Evolutionary conservation across 2,888 invertebrate genomes (phyloP).

Genomic region (Eristalinus sepulchralis): DNA sequence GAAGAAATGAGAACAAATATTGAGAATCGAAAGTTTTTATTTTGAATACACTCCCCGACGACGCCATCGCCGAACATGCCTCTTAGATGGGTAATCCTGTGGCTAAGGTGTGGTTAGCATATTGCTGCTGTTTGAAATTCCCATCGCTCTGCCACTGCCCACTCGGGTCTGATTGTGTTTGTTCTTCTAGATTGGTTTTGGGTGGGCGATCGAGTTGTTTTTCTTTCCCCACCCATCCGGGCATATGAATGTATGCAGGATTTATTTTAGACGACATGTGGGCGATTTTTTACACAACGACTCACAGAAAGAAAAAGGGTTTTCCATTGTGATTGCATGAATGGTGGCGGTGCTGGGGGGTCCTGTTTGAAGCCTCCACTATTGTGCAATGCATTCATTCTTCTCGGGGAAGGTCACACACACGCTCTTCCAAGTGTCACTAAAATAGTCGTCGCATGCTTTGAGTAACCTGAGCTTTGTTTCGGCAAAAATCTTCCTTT

Average conservation of each 20-base stretch:
- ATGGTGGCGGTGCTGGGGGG: neutral
- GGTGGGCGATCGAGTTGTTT: neutral
- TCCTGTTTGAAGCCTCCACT: neutral
- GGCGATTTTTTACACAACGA: neutral
- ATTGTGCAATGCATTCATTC: constrained; percentile 19
- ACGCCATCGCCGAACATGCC: neutral
- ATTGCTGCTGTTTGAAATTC: neutral
- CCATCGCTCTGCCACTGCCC: neutral
- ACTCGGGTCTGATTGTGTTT: constrained; percentile 23
- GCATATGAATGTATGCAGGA: neutral
- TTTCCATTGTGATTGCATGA: neutral
- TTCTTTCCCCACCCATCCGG: neutral
- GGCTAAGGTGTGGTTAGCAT: constrained; percentile 9
- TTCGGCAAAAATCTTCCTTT: neutral
- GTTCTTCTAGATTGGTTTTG: constrained; percentile 29
- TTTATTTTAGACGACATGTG: neutral
- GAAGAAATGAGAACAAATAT: constrained; percentile 63
- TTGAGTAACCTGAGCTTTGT: neutral
- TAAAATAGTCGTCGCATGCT: neutral
- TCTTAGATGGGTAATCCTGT: constrained; percentile 1
- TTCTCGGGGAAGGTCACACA: neutral
- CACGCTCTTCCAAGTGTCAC: neutral
- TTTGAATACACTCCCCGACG: constrained; percentile 3
- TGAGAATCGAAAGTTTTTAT: constrained; percentile 61
- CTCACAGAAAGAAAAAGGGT: neutral